Evolutionary conservation across 2,113 vertebrate genomes (phyloP), one percentile per base, ranked within the genome.

Genomic region (Tetraodon nigroviridis): DNA sequence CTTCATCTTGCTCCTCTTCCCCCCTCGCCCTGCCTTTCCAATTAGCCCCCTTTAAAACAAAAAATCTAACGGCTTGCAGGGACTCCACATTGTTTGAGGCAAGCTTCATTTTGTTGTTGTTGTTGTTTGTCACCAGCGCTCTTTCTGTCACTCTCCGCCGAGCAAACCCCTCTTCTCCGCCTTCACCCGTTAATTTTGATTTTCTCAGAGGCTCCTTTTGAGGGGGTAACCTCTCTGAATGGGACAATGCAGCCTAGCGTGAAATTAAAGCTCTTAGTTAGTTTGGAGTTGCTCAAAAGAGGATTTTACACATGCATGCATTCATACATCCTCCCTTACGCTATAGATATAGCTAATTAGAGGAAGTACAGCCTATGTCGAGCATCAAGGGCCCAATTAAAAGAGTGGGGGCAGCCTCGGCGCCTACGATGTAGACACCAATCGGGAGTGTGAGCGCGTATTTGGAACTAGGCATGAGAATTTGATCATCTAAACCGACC

Each of bases 191-290:
- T 78, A 66, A 75, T 82, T 80, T 81, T 83, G 61, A 81, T 87
- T 87, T 88, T 88, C 83, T 85, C 78, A 80, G 80, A 76, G 75
- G 78, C 69, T 77, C 69, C n/a, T 79, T 85, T 77, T 76, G 77
- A 75, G 74, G 64, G 83, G 80, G 75, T 78, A 82, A 86, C 81
- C 73, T 71, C 58, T 40, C 61, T 86, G 81, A 88, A 88, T 87
- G 67, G 85, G 68, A 86, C 86, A 86, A 87, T 86, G 88, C 86
- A 88, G 78, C 76, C 76, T 86, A 88, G 82, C 81, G 86, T 89
- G 86, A 89, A 87, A 89, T 88, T 87, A 86, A 88, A 89, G 84
- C 85, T 84, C 85, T 87, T 86, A 85, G 85, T 88, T 87, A 86
- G 84, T 86, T 89, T 84, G 80, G 81, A 81, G 84, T 87, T 78